Evolutionary conservation across 1,140 invertebrate genomes (phyloP).

Genomic region (Tetramorium parvispinum): DNA sequence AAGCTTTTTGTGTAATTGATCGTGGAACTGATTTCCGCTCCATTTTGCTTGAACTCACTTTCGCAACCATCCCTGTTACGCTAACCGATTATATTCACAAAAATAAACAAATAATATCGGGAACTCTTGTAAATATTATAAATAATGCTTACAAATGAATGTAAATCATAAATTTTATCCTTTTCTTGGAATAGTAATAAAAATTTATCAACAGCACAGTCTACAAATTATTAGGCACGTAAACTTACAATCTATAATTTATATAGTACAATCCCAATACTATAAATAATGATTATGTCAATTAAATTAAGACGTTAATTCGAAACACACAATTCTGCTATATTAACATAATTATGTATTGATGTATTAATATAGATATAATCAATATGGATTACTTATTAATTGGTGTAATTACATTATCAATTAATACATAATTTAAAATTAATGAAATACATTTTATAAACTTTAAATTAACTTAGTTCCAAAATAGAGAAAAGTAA

Average conservation of each 20-base stretch:
- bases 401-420: background rate
- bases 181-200: background rate
- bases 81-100: background rate
- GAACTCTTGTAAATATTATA: background rate
- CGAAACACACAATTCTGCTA: background rate
- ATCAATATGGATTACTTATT: background rate
- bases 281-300: background rate
- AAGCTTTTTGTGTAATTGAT: constrained; percentile 17
- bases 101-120: background rate
- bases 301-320: background rate
- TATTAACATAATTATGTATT: no score
- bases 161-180: background rate
- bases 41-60: background rate
- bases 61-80: background rate
- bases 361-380: background rate
- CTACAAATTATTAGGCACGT: background rate
- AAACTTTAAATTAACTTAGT: background rate
- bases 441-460: background rate
- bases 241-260: background rate
- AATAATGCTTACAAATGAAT: background rate
- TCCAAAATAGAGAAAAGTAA: background rate
- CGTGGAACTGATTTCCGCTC: background rate
- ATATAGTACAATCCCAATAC: background rate
- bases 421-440: constrained; percentile 22
- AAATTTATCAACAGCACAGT: background rate